Evolutionary conservation across 2,113 vertebrate genomes (phyloP).

Genomic region (Pseudorasbora parva): DNA sequence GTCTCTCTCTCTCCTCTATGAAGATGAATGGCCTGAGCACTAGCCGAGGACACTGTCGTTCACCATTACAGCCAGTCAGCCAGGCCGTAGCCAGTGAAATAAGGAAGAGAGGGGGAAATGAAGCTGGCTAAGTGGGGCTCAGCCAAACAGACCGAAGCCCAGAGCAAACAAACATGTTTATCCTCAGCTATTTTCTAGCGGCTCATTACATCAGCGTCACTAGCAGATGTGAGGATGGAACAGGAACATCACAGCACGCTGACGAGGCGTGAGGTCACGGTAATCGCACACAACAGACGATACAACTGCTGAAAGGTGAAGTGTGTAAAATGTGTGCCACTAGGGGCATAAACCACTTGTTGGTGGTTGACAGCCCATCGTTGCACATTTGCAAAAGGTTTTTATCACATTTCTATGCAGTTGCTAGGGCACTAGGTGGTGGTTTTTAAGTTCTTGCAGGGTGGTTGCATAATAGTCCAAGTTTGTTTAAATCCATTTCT

Average conservation of each 20-base stretch:
- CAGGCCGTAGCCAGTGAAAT: slow-evolving; percentile 3
- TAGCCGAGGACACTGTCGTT: slow-evolving; percentile 22
- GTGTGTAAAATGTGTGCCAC: neutral
- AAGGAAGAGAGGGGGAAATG: slow-evolving; percentile 16
- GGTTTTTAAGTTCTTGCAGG: neutral
- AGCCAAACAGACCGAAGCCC: slow-evolving; percentile 23
- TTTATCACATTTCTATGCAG: neutral
- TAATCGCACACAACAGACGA: slow-evolving; percentile 44
- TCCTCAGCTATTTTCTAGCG: slow-evolving; percentile 58
- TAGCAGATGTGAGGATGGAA: slow-evolving; percentile 41
- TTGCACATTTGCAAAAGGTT: neutral
- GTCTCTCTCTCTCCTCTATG: slow-evolving; percentile 37
- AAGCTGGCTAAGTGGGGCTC: slow-evolving; percentile 32
- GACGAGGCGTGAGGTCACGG: slow-evolving; percentile 45
- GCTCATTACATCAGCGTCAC: slow-evolving; percentile 66
- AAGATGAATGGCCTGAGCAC: slow-evolving; percentile 44
- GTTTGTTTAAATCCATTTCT: neutral
- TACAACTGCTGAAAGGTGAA: slow-evolving; percentile 15
- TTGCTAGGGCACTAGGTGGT: neutral
- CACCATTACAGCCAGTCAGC: slow-evolving; percentile 31
- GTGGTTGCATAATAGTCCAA: neutral
- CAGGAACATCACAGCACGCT: slow-evolving; percentile 59
- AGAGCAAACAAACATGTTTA: slow-evolving; percentile 54
- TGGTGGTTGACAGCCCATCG: neutral
- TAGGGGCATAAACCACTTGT: neutral